phyloP scores from a whole-genome alignment of 1,140 invertebrate genomes.

The Calliopsis andreniformis region DNA sequence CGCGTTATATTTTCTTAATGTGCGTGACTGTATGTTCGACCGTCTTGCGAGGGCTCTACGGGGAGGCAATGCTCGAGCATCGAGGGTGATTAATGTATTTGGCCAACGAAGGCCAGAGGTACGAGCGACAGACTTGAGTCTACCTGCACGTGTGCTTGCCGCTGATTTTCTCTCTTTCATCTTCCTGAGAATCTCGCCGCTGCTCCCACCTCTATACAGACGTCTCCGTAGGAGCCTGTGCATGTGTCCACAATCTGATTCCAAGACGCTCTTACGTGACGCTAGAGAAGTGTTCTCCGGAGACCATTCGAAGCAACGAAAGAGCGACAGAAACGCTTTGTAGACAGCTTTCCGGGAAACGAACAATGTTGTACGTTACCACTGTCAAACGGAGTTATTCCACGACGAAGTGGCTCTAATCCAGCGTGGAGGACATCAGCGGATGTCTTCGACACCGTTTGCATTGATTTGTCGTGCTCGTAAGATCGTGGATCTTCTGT shows the following conservation, averaged over 20 bases:
- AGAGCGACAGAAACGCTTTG: slow-evolving; percentile 53
- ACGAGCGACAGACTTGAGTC: slow-evolving; percentile 60
- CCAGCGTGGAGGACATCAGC: not conserved
- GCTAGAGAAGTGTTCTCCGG: slow-evolving; percentile 61
- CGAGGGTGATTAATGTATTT: slow-evolving; percentile 71
- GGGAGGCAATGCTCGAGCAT: slow-evolving; percentile 46
- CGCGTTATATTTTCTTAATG: slow-evolving; percentile 46
- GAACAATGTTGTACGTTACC: slow-evolving; percentile 28
- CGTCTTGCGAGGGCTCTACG: not conserved
- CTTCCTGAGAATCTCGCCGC: slow-evolving; percentile 67
- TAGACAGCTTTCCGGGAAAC: slow-evolving; percentile 44
- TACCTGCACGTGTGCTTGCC: slow-evolving; percentile 71
- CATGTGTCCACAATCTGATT: slow-evolving; percentile 53
- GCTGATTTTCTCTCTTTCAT: slow-evolving; percentile 75
- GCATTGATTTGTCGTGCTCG: not conserved
- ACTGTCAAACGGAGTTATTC: not conserved
- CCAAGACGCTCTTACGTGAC: slow-evolving; percentile 70
- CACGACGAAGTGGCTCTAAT: not conserved
- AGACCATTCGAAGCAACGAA: slow-evolving; percentile 47
- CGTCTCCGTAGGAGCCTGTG: not conserved
- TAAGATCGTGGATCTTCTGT: no score
- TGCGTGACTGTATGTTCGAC: slow-evolving; percentile 54
- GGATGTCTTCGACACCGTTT: not conserved
- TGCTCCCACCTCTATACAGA: slow-evolving; percentile 20
- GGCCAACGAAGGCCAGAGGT: slow-evolving; percentile 67